A percentile compares a stretch with the other conserved stretches of the same genome.
Conservation (phyloP, 2,113 vertebrate species). For the Xerus inauris region DNA sequence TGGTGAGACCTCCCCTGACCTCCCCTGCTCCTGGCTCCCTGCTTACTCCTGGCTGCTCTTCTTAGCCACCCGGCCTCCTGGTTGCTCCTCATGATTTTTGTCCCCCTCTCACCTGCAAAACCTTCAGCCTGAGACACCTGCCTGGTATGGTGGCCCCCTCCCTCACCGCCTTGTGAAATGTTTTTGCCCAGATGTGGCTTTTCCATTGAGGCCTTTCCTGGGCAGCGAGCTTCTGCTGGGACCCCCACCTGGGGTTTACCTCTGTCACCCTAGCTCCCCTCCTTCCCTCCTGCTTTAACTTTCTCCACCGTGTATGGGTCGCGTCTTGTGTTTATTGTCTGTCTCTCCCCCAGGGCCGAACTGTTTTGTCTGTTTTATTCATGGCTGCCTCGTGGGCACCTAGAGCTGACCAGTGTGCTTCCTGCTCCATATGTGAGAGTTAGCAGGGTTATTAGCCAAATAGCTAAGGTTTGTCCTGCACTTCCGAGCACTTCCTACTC, state of each 20-base stretch:
- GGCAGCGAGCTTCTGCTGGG: not conserved
- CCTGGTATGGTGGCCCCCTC: not conserved
- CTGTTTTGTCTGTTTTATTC: not conserved
- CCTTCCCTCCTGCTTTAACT: not conserved
- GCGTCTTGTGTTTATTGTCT: not conserved
- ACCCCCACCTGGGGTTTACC: not conserved
- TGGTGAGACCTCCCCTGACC: not conserved
- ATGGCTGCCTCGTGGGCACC: fast-evolving
- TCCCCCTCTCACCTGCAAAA: not conserved
- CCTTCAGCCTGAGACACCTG: not conserved
- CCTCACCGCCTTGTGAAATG: not conserved
- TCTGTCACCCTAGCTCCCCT: fast-evolving
- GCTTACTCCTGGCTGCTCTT: not conserved
- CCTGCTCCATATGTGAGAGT: not conserved
- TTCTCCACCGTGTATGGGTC: not conserved
- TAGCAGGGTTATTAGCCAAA: not conserved
- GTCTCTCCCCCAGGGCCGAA: not conserved
- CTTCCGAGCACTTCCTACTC: not conserved
- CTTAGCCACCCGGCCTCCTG: not conserved
- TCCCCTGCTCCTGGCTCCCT: too few species aligned
- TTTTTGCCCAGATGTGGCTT: not conserved
- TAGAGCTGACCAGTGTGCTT: not conserved
- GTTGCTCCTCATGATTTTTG: not conserved
- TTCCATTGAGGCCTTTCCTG: not conserved
- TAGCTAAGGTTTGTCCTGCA: not conserved